phyloP scores from a whole-genome alignment of 2,888 invertebrate genomes.

The Bimastos eiseni region DNA sequence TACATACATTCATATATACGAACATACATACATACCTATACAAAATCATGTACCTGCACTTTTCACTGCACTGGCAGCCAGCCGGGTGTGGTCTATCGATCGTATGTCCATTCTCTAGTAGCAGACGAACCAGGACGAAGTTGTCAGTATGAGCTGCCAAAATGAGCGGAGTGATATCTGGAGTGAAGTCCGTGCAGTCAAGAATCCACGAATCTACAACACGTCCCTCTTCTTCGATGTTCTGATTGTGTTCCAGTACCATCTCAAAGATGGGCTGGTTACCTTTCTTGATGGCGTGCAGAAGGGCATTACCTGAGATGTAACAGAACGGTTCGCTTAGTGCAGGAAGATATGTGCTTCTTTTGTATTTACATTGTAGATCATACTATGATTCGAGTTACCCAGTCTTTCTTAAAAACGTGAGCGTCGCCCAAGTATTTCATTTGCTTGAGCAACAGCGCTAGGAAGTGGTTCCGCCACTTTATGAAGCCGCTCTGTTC shows the following conservation, averaged over 20 bases:
- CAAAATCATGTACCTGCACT: neutral
- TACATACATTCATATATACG: neutral
- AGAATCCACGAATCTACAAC: neutral
- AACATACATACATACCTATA: too few species aligned
- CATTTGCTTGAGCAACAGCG: too few species aligned
- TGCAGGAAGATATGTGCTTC: neutral
- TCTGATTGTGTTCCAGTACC: neutral
- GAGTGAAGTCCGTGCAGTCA: constrained; percentile 53
- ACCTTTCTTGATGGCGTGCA: constrained; percentile 68
- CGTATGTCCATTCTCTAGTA: constrained; percentile 35
- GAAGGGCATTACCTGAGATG: constrained; percentile 66
- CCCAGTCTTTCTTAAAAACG: too few species aligned
- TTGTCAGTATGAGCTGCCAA: constrained; percentile 39
- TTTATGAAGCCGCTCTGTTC: too few species aligned
- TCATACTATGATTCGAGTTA: too few species aligned
- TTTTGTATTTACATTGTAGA: neutral
- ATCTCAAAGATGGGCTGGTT: neutral
- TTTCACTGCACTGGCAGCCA: constrained; percentile 61
- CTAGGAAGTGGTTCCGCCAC: too few species aligned
- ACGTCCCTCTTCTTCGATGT: neutral
- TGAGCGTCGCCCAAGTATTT: too few species aligned
- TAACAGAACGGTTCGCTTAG: neutral
- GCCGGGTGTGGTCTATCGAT: constrained; percentile 57
- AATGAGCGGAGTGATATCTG: constrained; percentile 40
- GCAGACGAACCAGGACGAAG: constrained; percentile 36